Base-by-base conservation (phyloP, 2,113 vertebrate genomes). In the Cephalopterus ornatus region DNA sequence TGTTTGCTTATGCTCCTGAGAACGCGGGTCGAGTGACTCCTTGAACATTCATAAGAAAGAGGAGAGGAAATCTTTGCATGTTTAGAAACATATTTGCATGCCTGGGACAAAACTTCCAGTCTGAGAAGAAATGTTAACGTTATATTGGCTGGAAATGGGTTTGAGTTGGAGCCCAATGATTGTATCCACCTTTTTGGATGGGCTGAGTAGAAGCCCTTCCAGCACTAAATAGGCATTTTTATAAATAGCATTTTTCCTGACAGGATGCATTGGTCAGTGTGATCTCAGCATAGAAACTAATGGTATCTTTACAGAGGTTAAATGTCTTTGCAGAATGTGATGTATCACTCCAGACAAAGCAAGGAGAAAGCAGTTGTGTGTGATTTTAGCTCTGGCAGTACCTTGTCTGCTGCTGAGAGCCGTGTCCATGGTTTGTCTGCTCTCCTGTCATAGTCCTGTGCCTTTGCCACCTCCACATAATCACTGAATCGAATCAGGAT, bases 401-500 rank as follows among this genome's bases (percentile, higher is more conserved):
- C 99, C 99, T 99, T 99, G 87, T 99, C 99, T 85, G 99, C 98
- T 67, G 99, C 99, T 37, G 99, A 99, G 92, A 99, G 98, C 77
- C 99, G 96, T 20, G 99, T 99, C 99, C 99, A 99, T 13, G 99
- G 99, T 90, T 99, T 99, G 97, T 99, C 99, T 2, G 99, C 99
- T 74, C 99, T 96, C 79, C 99, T 97, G 98, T 99, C 99, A 0
- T 99, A 99, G 98, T 99, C 99, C 98, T 99, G 99, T 95, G 99
- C 99, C 98, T 99, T 99, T 55, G 99, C 99, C 98, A 99, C 99
- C 97, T 99, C 99, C 96, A 99, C 99, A 7, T 99, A 99, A 91
- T 99, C 99, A 21, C 99, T 99, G 98, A 99, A 99, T 74, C 99
- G 99, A 80, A 99, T 99, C 94, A 99, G 98, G 92, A 99, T 99